Evolutionary conservation across 2,113 vertebrate genomes (phyloP), one percentile per base, ranked within the genome.

Genomic region (Bufo gargarizans): DNA sequence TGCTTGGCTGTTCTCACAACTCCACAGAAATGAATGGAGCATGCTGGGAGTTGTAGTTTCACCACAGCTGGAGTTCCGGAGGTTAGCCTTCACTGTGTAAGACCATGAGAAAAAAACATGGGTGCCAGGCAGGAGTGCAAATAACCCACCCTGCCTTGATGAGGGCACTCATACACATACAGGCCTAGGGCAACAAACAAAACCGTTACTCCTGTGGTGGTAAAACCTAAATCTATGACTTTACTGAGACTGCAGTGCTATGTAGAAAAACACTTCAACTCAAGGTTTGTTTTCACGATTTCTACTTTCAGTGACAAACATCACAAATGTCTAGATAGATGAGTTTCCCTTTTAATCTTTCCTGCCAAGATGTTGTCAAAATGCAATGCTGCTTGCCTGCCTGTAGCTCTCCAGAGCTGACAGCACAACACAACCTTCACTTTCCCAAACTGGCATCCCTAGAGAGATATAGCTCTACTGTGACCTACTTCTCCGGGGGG

Each of bases 401-500:
- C 16, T 82, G 86, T 56, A 47, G 55, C 20, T 74, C 65, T 81
- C 55, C 22, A 80, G 79, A 22, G 72, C 67, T 82, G 86, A 88
- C 86, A 82, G 43, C 4, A 45, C 53, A 50, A 69, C 65, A 74
- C 17, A 81, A 45, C 55, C 59, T 86, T 86, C 58, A 67, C 43
- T 50, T 53, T 65, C 47, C 71, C 20, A 77, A 77, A 53, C 67
- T 43, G 43, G 56, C 80, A 65, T 88, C 87, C 87, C 55, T 83
- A 22, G 80, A 77, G 58, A 77, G n/a, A 84, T 72, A 55, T n/a
- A 45, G 49, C 43, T 86, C 72, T 43, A 49, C 2, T 63, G 72
- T 89, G 87, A 89, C 81, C 79, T 84, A 84, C 67, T 77, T 89
- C 72, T 61, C 17, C 79, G 22, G 14, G 55, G 33, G 78, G 67